Evolutionary conservation across 2,113 vertebrate species (phyloP), one percentile per base, ranked within the genome.

Genomic region (Aramus guarauna): DNA sequence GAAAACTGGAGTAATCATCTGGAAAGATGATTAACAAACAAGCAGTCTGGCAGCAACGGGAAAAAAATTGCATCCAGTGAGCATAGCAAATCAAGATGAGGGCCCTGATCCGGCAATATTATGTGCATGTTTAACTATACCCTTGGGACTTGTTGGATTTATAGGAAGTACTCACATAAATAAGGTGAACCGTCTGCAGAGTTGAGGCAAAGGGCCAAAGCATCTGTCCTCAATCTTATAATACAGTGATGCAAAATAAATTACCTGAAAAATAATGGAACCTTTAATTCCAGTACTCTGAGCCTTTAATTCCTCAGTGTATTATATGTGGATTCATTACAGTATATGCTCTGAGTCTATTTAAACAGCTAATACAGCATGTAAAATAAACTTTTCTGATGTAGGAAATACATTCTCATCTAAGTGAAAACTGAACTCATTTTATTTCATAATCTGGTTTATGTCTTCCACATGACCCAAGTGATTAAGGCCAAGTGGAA

Each of bases 151-250:
- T 89, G 58, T 71, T 96, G 86, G 75, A 92, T 96, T 94, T 96
- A 83, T 88, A 91, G 86, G 89, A 94, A 91, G 20, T 94, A 69
- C 56, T 94, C 92, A 68, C 62, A 89, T 89, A 95, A 97, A 97
- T 92, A 97, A 96, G 91, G 92, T 94, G 87, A 90, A 92, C 88
- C 2, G 56, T 94, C 86, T 97, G 89, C 66, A 90, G 48, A 88
- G 32, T 58, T 94, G 89, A 96, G 95, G 94, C 96, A 96, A 94
- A 85, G n/a, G 87, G 91, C 97, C 95, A 97, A 94, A 96, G 91
- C 96, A 94, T 96, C 96, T 97, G 97, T 97, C 96, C 96, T 96
- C 92, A 95, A 94, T 97, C 92, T 96, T 95, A 92, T 82, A 96
- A 97, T 92, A 95, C 89, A 88, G 69, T 66, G 81, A 95, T 90